phyloP scores from a whole-genome alignment of 2,888 invertebrate genomes.

The Leptinotarsa peninsularis region DNA sequence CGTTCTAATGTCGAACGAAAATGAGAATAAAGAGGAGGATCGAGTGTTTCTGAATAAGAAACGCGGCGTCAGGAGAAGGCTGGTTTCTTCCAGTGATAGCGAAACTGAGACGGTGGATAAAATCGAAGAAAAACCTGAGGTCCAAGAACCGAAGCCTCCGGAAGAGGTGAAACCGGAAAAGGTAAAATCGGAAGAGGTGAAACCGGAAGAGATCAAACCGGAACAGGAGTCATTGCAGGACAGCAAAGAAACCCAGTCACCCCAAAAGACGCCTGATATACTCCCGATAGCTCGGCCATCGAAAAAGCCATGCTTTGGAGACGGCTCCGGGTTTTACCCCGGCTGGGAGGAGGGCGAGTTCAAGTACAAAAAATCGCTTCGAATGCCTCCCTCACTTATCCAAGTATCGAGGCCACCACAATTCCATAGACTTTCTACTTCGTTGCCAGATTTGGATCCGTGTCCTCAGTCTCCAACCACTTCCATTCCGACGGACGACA shows the following conservation, averaged over 20 bases:
- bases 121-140: slow-evolving; percentile 19
- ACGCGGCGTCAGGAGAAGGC: slow-evolving; percentile 47
- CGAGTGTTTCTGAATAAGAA: slow-evolving; percentile 44
- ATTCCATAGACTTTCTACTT: slow-evolving; percentile 77
- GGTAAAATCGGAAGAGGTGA: neutral
- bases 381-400: slow-evolving; percentile 85
- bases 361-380: slow-evolving; percentile 82
- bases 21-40: slow-evolving; percentile 42
- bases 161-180: slow-evolving; percentile 19
- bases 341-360: slow-evolving; percentile 89
- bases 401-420: slow-evolving; percentile 81
- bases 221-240: slow-evolving; percentile 23
- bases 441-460: slow-evolving; percentile 82
- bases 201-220: neutral
- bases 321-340: slow-evolving; percentile 79
- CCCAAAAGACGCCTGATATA: slow-evolving; percentile 35
- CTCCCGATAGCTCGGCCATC: slow-evolving; percentile 59
- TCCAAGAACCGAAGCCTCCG: slow-evolving; percentile 28
- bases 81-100: slow-evolving; percentile 56
- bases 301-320: slow-evolving; percentile 75
- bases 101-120: slow-evolving; percentile 48
- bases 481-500: slow-evolving; percentile 72
- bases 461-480: slow-evolving; percentile 78
- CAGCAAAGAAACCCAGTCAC: slow-evolving; percentile 35
- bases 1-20: slow-evolving; percentile 24